A percentile compares a stretch with the other conserved stretches of the same genome.
Conservation (phyloP, 2,797 vertebrate species). For the Enteromius paludinosus region DNA sequence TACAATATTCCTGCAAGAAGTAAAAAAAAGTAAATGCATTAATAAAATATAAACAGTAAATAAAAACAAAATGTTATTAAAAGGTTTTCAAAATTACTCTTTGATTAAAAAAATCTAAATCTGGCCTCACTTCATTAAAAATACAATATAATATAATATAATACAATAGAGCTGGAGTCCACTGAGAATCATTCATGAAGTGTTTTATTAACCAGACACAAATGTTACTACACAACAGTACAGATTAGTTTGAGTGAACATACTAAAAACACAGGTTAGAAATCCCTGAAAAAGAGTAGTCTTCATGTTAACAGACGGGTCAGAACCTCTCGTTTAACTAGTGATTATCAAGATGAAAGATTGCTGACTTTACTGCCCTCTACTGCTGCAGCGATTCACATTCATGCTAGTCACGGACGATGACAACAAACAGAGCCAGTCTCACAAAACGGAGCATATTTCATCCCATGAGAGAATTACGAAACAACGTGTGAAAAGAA, state of each 20-base stretch:
- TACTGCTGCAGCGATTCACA: conserved; percentile 65
- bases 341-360: background rate
- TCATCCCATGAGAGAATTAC: background rate
- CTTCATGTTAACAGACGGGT: conserved; percentile 1
- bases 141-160: background rate
- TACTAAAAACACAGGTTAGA: conserved; percentile 6
- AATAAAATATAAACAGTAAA: too few species aligned
- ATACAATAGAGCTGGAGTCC: background rate
- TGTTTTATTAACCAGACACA: conserved; percentile 6
- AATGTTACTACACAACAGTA: background rate
- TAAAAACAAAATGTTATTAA: too few species aligned
- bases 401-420: background rate
- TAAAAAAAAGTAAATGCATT: too few species aligned
- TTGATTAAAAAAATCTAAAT: too few species aligned
- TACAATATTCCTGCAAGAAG: too few species aligned
- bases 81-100: too few species aligned
- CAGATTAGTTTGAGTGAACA: background rate
- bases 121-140: too few species aligned
- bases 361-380: conserved; percentile 64
- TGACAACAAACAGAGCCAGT: too few species aligned
- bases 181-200: background rate
- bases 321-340: background rate
- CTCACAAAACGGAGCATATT: background rate
- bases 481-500: background rate
- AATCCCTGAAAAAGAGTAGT: conserved; percentile 21